A percentile compares a stretch with the other conserved stretches of the same genome.
Conservation (phyloP, 2,888 invertebrate species). For the Caenorhabditis panamensis region DNA sequence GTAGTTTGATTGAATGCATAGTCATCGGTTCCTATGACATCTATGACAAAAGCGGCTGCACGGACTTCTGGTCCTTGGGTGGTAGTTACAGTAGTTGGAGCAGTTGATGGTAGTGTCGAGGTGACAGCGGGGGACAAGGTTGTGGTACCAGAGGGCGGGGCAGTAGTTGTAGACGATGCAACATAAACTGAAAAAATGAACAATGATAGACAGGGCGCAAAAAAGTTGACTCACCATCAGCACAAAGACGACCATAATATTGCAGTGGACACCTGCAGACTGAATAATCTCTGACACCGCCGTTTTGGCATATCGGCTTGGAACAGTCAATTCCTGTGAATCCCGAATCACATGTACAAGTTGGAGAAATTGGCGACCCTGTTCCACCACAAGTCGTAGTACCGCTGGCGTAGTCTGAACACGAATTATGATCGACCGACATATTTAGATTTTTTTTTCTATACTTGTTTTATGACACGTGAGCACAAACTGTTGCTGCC, state of each 20-base stretch:
- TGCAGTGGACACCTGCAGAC: constrained; percentile 40
- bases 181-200: not conserved
- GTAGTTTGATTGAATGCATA: constrained; percentile 45
- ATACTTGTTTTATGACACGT: constrained; percentile 40
- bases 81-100: not conserved
- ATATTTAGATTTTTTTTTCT: not conserved
- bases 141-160: too few species aligned
- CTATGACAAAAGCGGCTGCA: constrained; percentile 48
- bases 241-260: constrained; percentile 35
- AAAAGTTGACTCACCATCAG: constrained; percentile 1
- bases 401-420: not conserved
- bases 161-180: not conserved
- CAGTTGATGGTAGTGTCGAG: not conserved
- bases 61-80: constrained; percentile 2
- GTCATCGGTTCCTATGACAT: constrained; percentile 40
- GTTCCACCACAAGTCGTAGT: constrained; percentile 20
- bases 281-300: constrained; percentile 26
- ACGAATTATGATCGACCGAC: not conserved
- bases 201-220: too few species aligned
- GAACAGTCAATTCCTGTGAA: constrained; percentile 44
- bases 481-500: constrained; percentile 42
- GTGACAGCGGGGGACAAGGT: not conserved
- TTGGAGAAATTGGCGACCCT: constrained; percentile 18
- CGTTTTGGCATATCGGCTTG: constrained; percentile 38
- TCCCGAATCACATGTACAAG: constrained; percentile 20